These are phyloP conservation scores for Cotesia vestalis DNA, from an alignment of 1,140 invertebrate genomes.

Conservation along the genomic window DNA sequence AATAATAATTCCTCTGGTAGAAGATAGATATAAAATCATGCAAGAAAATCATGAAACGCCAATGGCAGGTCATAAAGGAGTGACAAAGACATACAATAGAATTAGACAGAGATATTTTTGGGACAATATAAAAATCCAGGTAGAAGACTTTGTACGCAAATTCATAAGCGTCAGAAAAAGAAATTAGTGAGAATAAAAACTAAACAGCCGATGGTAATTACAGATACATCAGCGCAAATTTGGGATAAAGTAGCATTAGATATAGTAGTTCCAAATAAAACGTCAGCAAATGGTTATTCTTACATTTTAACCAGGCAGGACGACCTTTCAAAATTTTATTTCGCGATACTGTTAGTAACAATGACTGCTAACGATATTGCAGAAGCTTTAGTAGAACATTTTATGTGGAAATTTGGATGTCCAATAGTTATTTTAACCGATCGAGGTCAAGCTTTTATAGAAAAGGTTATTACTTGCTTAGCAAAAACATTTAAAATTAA, in stretches of 20 bases:
- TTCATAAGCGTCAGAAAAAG: conserved; percentile 37
- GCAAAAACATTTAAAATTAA: conserved; percentile 44
- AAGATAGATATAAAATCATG: conserved; percentile 19
- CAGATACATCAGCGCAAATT: conserved; percentile 31
- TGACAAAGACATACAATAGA: conserved; percentile 35
- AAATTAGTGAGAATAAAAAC: conserved; percentile 34
- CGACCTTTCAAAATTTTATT: conserved; percentile 47
- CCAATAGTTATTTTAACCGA: conserved; percentile 46
- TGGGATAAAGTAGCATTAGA: conserved; percentile 42
- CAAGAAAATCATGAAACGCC: conserved; percentile 28
- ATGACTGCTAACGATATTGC: conserved; percentile 42
- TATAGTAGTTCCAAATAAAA: conserved; percentile 31
- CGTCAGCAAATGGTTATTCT: conserved; percentile 31
- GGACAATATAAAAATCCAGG: conserved; percentile 33
- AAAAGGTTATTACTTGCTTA: conserved; percentile 40
- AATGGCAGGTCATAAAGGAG: conserved; percentile 41
- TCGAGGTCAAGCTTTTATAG: conserved; percentile 45
- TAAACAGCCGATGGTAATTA: conserved; percentile 34
- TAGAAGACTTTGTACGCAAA: conserved; percentile 36
- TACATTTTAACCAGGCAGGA: conserved; percentile 45
- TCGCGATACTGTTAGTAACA: conserved; percentile 38
- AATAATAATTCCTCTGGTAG: conserved; percentile 11
- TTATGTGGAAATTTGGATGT: conserved; percentile 45
- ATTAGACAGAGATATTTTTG: conserved; percentile 36
- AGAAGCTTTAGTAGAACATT: conserved; percentile 37